Conservation (phyloP, 2,113 vertebrate genomes). For the Cyphotilapia sp. region DNA sequence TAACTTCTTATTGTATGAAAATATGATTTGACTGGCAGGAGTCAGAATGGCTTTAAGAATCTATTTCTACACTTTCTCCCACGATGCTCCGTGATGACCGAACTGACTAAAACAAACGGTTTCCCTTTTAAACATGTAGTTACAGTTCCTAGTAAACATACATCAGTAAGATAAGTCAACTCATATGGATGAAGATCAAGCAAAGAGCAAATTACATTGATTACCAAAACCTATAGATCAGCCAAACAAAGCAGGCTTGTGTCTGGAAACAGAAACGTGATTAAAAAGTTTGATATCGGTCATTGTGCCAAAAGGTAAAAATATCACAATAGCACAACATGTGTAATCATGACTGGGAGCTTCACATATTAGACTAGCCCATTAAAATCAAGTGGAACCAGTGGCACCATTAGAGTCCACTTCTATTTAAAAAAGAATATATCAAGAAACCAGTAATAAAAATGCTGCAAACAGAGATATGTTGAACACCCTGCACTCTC, state of each 20-base stretch:
- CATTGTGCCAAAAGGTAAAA: not conserved
- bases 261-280: conserved; percentile 30
- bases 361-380: not conserved
- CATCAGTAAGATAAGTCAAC: conserved; percentile 12
- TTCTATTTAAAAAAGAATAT: conserved; percentile 3
- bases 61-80: not conserved
- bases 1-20: conserved; percentile 20
- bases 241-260: conserved; percentile 53
- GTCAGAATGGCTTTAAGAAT: conserved; percentile 2
- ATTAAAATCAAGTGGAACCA: not conserved
- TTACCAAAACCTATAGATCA: conserved; percentile 49
- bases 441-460: not conserved
- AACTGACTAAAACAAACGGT: not conserved
- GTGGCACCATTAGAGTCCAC: not conserved
- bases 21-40: conserved; percentile 4
- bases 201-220: conserved; percentile 49
- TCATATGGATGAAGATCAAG: conserved; percentile 27
- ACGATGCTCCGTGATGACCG: not conserved
- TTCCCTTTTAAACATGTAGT: conserved; percentile 11
- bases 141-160: conserved; percentile 16
- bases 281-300: conserved; percentile 29
- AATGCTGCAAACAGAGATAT: conserved; percentile 58
- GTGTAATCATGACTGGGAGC: not conserved
- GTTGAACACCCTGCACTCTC: conserved; percentile 19
- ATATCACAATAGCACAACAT: conserved; percentile 13